Base-by-base conservation (phyloP, 2,888 invertebrate species). In the Leucophenga maculata region DNA sequence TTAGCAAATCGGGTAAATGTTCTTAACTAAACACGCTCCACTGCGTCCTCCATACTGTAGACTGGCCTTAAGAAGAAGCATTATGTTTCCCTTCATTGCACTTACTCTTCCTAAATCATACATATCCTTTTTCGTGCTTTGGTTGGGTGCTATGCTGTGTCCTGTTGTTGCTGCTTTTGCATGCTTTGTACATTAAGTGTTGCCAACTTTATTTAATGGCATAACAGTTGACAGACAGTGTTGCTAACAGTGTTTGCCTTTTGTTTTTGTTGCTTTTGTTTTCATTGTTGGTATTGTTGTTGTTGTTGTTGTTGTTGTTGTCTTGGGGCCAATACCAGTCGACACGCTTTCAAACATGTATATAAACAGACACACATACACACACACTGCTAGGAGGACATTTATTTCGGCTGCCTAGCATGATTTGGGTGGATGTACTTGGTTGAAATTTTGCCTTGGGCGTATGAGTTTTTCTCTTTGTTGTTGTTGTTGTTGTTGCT, bases 181-280 rank as follows among this genome's bases (percentile, higher is more conserved):
- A 78, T 75, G 78, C 76, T 76, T 72, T 84, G 78, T 82, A 81
- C 84, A 81, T 84, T 82, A 85, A 85, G 85, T 85, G 86, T 85
- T 85, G 85, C 85, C 85, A 85, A 85, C 83, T 85, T 85, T 84
- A 85, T 85, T 86, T 84, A 83, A 85, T 82, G 83, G 81, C 80
- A 81, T 84, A 79, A 85, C 78, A 83, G 85, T 85, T 83, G 84
- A 86, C 84, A 85, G 77, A 77, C 79, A 62, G 39, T 64, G 69
- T 46, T 31, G 60, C 60, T 60, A 62, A 62, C 68, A 32, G 39
- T 59, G 31, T 68, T 16, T 50, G 22, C 32, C 22, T 55, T 48
- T 46, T 64, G 20, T 16, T 54, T 18, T 54, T 54, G 54, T 54
- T 52, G 64, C 13, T 20, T 18, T 69, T 65, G 50, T 44, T 44